Conservation (phyloP, 2,888 invertebrate genomes). For the Dione vanillae region DNA sequence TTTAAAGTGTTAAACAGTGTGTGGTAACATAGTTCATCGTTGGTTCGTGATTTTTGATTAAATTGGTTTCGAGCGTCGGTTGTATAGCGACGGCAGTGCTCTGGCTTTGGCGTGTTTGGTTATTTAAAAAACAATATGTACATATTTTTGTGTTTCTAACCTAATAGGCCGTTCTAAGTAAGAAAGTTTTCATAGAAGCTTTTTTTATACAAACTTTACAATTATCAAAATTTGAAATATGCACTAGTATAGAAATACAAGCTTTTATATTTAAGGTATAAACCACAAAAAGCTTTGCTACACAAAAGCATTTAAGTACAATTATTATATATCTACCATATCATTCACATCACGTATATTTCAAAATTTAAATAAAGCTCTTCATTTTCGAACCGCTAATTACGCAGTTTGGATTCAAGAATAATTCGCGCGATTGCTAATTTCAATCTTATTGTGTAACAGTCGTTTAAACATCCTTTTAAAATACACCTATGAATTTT, state of each 20-base stretch:
- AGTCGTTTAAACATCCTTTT: conserved; percentile 73
- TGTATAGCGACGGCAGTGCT: conserved; percentile 55
- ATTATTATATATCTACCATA: conserved; percentile 56
- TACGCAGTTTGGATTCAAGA: conserved; percentile 81
- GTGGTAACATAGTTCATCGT: not conserved
- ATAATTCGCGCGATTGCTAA: conserved; percentile 79
- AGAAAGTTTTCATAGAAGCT: no score
- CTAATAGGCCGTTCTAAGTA: no score
- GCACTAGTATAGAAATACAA: no score
- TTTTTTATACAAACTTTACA: no score
- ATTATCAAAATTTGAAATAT: no score
- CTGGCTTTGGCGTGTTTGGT: no score
- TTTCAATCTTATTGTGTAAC: conserved; percentile 78
- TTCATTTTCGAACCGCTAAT: conserved; percentile 82
- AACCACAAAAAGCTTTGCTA: not conserved
- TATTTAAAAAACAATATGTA: no score
- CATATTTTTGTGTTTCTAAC: no score
- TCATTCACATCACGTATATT: conserved; percentile 79
- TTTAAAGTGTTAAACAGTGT: not conserved
- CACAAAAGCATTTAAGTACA: not conserved
- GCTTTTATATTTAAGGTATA: not conserved
- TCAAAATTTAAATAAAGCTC: conserved; percentile 83
- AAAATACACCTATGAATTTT: conserved; percentile 66
- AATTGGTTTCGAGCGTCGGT: conserved; percentile 59
- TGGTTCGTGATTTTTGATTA: not conserved